Conservation (phyloP, 2,113 vertebrate species). For the Microtus richardsoni region DNA sequence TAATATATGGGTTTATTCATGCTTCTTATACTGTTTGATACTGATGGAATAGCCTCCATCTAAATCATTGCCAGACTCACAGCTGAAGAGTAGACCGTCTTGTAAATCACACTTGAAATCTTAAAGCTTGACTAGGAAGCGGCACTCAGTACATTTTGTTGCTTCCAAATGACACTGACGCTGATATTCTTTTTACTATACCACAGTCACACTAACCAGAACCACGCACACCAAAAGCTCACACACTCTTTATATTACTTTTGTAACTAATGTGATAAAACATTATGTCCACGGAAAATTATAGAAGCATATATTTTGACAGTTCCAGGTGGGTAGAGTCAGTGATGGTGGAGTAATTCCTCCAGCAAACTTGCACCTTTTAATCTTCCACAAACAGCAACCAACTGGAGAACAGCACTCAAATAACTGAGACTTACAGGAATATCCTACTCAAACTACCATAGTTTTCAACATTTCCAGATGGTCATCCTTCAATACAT, state of each 20-base stretch:
- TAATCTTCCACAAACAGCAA: neutral
- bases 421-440: neutral
- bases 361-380: neutral
- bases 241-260: neutral
- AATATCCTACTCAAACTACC: neutral
- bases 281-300: neutral
- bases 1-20: neutral
- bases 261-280: neutral
- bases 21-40: neutral
- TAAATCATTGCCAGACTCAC: slow-evolving; percentile 3
- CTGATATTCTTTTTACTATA: neutral
- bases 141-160: neutral
- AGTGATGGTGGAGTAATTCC: neutral
- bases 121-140: neutral
- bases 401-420: neutral
- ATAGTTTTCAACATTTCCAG: neutral
- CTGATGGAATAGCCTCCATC: neutral
- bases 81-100: neutral
- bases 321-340: neutral
- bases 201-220: neutral
- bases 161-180: neutral
- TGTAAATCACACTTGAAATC: neutral
- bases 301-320: neutral
- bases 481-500: neutral
- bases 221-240: neutral